Conservation (phyloP, 1,140 invertebrate genomes). For the Matsumurasca onukii region DNA sequence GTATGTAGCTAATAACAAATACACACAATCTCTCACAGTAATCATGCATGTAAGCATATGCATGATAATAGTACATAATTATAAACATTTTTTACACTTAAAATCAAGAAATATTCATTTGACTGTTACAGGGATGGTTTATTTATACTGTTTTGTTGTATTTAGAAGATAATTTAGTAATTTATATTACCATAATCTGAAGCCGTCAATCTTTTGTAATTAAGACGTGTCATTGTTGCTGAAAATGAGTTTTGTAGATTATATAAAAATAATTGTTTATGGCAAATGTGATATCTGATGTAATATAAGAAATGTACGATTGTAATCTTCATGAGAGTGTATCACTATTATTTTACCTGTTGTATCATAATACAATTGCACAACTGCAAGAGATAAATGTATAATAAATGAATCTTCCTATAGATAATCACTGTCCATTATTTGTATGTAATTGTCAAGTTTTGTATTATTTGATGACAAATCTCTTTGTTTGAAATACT, state of each 20-base stretch:
- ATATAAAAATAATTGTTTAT: conserved; percentile 21
- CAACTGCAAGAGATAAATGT: conserved; percentile 5
- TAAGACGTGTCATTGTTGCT: conserved; percentile 24
- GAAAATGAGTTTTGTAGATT: conserved; percentile 18
- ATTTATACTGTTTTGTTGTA: conserved; percentile 3
- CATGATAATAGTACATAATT: no score
- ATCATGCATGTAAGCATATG: no score
- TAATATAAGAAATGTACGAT: conserved; percentile 20
- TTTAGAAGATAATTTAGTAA: conserved; percentile 3
- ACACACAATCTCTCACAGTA: no score
- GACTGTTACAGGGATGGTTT: neutral
- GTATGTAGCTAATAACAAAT: no score
- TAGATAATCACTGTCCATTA: conserved; percentile 10
- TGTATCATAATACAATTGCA: conserved; percentile 19
- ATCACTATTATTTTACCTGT: conserved; percentile 19
- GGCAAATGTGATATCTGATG: conserved; percentile 22
- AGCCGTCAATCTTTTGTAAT: conserved; percentile 19
- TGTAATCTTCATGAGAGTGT: conserved; percentile 16
- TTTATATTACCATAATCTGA: neutral
- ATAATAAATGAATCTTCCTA: conserved; percentile 11
- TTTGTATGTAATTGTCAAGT: conserved; percentile 7
- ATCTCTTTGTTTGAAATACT: no score
- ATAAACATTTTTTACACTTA: neutral
- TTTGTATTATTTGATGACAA: no score
- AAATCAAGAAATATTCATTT: neutral